Evolutionary conservation across 2,888 invertebrate species (phyloP).

Genomic region (Silvanus unidentatus): DNA sequence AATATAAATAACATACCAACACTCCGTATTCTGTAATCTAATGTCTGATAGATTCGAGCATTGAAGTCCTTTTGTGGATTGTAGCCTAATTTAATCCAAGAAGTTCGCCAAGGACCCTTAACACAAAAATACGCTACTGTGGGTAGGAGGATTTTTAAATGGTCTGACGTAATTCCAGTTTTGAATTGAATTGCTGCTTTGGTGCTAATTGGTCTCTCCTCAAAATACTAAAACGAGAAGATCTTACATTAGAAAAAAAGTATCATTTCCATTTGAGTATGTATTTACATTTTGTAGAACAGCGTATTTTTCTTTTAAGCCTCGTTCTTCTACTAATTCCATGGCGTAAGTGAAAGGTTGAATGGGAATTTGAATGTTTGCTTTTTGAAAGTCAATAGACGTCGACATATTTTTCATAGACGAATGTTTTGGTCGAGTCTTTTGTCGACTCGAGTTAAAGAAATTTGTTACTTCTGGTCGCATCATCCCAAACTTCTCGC

Average conservation of each 20-base stretch:
- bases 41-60: conserved; percentile 78
- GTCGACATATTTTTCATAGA: conserved; percentile 45
- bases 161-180: conserved; percentile 56
- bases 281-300: conserved; percentile 28
- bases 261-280: too few species aligned
- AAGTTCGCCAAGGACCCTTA: conserved; percentile 87
- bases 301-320: conserved; percentile 40
- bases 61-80: conserved; percentile 79
- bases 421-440: conserved; percentile 8
- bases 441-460: conserved; percentile 8
- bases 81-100: conserved; percentile 87
- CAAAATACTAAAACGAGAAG: conserved; percentile 64
- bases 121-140: conserved; percentile 78
- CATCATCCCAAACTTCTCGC: conserved; percentile 19
- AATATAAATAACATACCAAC: too few species aligned
- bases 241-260: too few species aligned
- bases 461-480: conserved; percentile 19
- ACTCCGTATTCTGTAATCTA: conserved; percentile 71
- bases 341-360: conserved; percentile 21
- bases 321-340: conserved; percentile 20
- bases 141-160: conserved; percentile 74
- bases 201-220: conserved; percentile 86
- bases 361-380: conserved; percentile 36
- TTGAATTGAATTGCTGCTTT: conserved; percentile 65
- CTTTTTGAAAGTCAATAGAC: conserved; percentile 52